These are phyloP conservation scores for Sericinus montela DNA, from an alignment of 2,888 invertebrate genomes.

Conservation along the genomic window DNA sequence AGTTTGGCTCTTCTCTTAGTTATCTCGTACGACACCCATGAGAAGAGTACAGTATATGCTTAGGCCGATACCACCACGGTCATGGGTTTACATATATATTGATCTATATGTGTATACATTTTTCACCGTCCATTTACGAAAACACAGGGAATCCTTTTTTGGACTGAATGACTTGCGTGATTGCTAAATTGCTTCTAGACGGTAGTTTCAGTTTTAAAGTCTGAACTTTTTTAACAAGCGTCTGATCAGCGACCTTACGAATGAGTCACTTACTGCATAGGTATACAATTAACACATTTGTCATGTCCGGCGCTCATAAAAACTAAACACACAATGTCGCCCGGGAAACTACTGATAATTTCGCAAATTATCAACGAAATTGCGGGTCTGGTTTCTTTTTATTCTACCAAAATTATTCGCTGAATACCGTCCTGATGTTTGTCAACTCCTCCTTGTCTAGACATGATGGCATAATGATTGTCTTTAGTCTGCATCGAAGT, in stretches of 20 bases:
- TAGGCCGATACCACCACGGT: too few relatives aligned
- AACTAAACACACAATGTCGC: slow-evolving; percentile 15
- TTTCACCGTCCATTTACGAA: too few relatives aligned
- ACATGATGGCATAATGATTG: slow-evolving; percentile 50
- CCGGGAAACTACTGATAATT: slow-evolving; percentile 19
- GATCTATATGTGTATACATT: too few relatives aligned
- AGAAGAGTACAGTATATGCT: too few relatives aligned
- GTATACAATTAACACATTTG: slow-evolving; percentile 18
- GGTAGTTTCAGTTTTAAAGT: not conserved
- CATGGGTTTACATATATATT: too few relatives aligned
- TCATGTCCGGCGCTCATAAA: slow-evolving; percentile 10
- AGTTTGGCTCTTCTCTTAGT: too few relatives aligned
- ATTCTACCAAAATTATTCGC: slow-evolving; percentile 10
- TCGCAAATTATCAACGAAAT: slow-evolving; percentile 31
- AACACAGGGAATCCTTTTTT: too few relatives aligned
- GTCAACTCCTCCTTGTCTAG: slow-evolving; percentile 33
- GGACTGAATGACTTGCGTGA: too few relatives aligned
- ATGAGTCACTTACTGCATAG: slow-evolving; percentile 8
- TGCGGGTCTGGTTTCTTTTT: slow-evolving; percentile 20
- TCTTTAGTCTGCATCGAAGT: slow-evolving; percentile 30
- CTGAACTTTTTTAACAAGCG: slow-evolving; percentile 1
- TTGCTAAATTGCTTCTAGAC: too few relatives aligned
- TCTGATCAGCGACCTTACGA: slow-evolving; percentile 4
- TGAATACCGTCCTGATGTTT: slow-evolving; percentile 3
- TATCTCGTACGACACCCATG: too few relatives aligned